phyloP scores from a whole-genome alignment of 2,888 invertebrate genomes.

The Monoplex corrugatus region DNA sequence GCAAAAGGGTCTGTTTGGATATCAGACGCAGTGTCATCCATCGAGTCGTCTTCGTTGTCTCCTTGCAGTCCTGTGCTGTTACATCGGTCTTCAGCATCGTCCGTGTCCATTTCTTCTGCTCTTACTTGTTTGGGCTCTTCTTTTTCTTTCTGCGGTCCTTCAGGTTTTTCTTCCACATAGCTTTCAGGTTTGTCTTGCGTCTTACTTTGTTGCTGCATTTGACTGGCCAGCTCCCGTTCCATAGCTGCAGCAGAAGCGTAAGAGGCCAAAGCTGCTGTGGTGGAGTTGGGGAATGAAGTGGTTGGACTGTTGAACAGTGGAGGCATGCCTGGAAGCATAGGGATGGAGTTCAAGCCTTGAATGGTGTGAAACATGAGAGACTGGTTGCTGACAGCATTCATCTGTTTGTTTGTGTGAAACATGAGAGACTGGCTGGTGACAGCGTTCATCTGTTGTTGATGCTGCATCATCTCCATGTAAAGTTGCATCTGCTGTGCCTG shows the following conservation, averaged over 20 bases:
- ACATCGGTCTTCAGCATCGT: background rate
- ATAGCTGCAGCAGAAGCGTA: slow-evolving; percentile 34
- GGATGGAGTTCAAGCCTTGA: slow-evolving; percentile 51
- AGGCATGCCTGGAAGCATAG: slow-evolving; percentile 55
- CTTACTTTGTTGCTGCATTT: background rate
- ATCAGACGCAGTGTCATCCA: background rate
- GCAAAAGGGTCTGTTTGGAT: background rate
- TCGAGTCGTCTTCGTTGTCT: background rate
- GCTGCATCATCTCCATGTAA: slow-evolving; percentile 81
- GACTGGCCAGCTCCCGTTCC: slow-evolving; percentile 24
- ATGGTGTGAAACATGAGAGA: slow-evolving; percentile 47
- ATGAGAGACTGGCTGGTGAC: slow-evolving; percentile 51
- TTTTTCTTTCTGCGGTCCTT: background rate
- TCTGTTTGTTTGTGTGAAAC: no score
- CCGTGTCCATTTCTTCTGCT: background rate
- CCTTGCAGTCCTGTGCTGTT: background rate
- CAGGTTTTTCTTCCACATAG: background rate
- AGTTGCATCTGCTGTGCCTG: slow-evolving; percentile 64
- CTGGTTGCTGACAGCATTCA: slow-evolving; percentile 34
- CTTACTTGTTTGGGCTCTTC: background rate
- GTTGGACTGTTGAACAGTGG: slow-evolving; percentile 59
- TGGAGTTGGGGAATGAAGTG: slow-evolving; percentile 14
- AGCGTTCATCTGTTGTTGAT: slow-evolving; percentile 49
- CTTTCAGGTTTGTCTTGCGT: background rate
- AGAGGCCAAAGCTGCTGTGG: slow-evolving; percentile 32